These are phyloP conservation scores for Spilosoma lubricipeda DNA, from an alignment of 2,888 invertebrate genomes.

Conservation along the genomic window DNA sequence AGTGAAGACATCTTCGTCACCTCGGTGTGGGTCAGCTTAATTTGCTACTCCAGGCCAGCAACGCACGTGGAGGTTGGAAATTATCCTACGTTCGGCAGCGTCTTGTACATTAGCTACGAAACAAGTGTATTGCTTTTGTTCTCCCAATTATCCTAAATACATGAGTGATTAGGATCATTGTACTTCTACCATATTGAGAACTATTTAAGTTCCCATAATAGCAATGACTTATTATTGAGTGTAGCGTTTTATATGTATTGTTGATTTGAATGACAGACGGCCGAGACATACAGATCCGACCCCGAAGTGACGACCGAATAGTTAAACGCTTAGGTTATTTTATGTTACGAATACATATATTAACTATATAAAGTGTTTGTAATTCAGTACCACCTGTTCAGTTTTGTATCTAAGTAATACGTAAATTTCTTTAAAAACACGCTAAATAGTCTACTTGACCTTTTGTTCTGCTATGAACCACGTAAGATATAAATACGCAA, in stretches of 20 bases:
- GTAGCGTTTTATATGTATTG: background rate
- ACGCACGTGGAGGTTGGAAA: too few species aligned
- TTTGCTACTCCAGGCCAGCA: too few species aligned
- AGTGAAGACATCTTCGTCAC: too few species aligned
- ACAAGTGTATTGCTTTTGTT: background rate
- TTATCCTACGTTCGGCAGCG: too few species aligned
- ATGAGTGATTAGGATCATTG: background rate
- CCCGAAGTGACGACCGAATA: background rate
- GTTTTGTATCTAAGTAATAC: too few species aligned
- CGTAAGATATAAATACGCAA: too few species aligned
- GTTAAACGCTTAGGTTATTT: background rate
- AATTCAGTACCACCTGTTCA: too few species aligned
- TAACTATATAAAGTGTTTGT: background rate
- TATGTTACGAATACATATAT: background rate
- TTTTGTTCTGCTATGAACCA: too few species aligned
- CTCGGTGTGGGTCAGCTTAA: too few species aligned
- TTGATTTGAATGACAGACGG: background rate
- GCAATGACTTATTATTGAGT: background rate
- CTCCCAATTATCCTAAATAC: background rate
- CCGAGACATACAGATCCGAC: background rate
- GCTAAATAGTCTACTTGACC: too few species aligned
- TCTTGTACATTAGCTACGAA: too few species aligned
- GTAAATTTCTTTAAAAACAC: too few species aligned
- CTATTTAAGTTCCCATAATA: background rate
- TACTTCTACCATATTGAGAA: background rate